Evolutionary conservation across 1,140 invertebrate genomes (phyloP), one percentile per base, ranked within the genome.

Genomic region (Parapsyche elsis): DNA sequence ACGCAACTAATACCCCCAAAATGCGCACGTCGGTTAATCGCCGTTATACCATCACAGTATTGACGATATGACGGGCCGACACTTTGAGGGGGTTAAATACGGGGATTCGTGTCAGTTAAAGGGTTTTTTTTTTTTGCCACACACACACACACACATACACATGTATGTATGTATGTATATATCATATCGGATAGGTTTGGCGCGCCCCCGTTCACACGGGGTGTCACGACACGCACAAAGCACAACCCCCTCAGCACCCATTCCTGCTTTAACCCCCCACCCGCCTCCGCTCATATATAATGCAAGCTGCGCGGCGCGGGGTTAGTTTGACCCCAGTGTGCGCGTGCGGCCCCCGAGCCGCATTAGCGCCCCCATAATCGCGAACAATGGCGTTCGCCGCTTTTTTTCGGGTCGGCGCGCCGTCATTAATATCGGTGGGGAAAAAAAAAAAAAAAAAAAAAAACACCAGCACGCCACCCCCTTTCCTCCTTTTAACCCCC

Each of bases 281-380:
- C n/a, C n/a, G n/a, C n/a, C n/a, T n/a, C n/a, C n/a, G n/a, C n/a
- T 49, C 45, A 44, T 75, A 75, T 75, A 75, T 75, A 75, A 75
- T 75, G 71, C 71, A 75, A 26, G 24, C 30, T 67, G 24, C n/a
- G 24, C 10, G 19, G n/a, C 24, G 21, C 26, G 67, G 71, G 71
- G 71, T 71, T 71, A 71, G 26, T 71, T 71, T 71, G 46, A 12
- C 44, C 44, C 10, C 9, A 0, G 44, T 24, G n/a, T 14, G n/a
- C 44, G 71, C 24, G 12, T n/a, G 38, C 19, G 30, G 10, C 49
- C 26, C 23, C 23, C 57, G 74, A 44, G 30, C 57, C 71, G 45
- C 74, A 76, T 76, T 76, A 76, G 74, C 74, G 49, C 21, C 74
- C 74, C 45, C 74, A 76, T 76, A 76, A 76, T 76, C 45, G 74